These are phyloP conservation scores for Hydrocynus forskahlii DNA, from an alignment of 2,797 vertebrate genomes.

Conservation along the genomic window DNA sequence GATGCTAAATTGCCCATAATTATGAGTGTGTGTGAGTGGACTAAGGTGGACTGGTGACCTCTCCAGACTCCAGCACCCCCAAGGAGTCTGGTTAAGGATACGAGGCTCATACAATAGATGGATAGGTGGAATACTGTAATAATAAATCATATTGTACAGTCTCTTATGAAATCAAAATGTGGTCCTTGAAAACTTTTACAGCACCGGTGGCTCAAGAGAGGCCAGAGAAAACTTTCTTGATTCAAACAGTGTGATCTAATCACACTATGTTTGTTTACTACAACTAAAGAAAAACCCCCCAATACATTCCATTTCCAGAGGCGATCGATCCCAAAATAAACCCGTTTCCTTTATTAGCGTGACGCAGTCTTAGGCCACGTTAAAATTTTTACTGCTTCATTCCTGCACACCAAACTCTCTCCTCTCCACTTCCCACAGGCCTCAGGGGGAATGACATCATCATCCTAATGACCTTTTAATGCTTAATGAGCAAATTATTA, in stretches of 20 bases:
- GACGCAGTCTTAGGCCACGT: conserved; percentile 54
- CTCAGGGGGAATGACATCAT: conserved; percentile 52
- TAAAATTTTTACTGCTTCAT: conserved; percentile 48
- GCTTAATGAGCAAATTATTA: conserved; percentile 31
- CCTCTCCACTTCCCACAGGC: conserved; percentile 30
- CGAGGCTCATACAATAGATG: no score
- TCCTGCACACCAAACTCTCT: conserved; percentile 36
- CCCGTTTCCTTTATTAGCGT: conserved; percentile 48
- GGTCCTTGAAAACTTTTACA: background rate
- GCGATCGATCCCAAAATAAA: conserved; percentile 49
- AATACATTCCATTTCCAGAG: conserved; percentile 13
- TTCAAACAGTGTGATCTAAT: background rate
- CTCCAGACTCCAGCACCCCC: no score
- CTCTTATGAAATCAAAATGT: background rate
- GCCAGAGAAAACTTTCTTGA: background rate
- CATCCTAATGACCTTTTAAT: conserved; percentile 54
- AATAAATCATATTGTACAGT: background rate
- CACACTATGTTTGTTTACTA: background rate
- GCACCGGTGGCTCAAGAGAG: background rate
- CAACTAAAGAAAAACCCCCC: background rate
- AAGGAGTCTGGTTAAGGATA: no score
- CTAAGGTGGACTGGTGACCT: no score
- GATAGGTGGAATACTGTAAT: background rate
- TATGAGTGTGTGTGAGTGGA: no score
- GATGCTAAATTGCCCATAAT: no score